phyloP scores from a whole-genome alignment of 2,113 vertebrate genomes.

The Oreotrochilus melanogaster region DNA sequence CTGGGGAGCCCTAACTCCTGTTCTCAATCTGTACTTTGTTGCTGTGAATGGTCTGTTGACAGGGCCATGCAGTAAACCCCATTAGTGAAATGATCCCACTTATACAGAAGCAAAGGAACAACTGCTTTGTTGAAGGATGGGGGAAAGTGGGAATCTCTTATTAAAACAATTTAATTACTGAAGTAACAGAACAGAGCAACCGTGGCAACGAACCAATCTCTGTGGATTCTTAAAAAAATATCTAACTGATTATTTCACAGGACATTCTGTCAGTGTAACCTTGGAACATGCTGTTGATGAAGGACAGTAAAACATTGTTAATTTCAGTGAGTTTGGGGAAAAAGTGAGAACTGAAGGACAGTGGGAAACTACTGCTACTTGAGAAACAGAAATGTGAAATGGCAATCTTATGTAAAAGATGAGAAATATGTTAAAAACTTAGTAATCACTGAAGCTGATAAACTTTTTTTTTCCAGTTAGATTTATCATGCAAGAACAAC shows the following conservation, averaged over 20 bases:
- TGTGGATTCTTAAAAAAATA: background rate
- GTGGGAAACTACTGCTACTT: background rate
- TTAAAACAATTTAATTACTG: background rate
- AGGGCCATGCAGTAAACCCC: background rate
- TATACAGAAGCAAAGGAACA: background rate
- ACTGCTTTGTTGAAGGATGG: background rate
- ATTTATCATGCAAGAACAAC: background rate
- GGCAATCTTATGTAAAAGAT: background rate
- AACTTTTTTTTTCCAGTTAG: background rate
- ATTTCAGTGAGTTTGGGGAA: background rate
- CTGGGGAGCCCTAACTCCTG: background rate
- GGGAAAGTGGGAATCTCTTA: background rate
- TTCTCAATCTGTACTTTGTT: background rate
- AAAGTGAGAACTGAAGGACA: background rate
- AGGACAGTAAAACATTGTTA: background rate
- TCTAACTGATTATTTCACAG: background rate
- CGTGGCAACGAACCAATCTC: background rate
- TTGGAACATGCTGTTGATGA: background rate
- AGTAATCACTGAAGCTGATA: background rate
- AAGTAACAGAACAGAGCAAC: background rate
- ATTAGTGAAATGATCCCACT: background rate
- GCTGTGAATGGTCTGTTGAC: background rate
- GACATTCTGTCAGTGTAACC: background rate
- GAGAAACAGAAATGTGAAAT: background rate
- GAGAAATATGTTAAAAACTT: background rate